A percentile compares a stretch with the other conserved stretches of the same genome.
These are phyloP conservation scores for Acrobasis suavella DNA, from an alignment of 2,888 invertebrate genomes.

Conservation along the genomic window DNA sequence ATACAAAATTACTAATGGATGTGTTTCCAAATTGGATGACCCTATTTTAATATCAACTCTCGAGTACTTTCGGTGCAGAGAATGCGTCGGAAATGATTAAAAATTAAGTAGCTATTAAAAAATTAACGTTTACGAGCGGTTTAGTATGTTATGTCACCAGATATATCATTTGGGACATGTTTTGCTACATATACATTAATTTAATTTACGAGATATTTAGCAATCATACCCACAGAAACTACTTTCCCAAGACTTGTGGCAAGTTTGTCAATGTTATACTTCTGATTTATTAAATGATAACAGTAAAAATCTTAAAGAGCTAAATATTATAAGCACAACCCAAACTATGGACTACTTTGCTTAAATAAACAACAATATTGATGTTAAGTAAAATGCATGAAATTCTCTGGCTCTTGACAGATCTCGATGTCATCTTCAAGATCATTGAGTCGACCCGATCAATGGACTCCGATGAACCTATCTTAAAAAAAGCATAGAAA, in stretches of 20 bases:
- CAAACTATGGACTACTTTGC: slow-evolving; percentile 34
- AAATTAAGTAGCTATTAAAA: slow-evolving; percentile 48
- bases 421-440: slow-evolving; percentile 58
- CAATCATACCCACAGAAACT: not conserved
- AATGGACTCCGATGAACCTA: slow-evolving; percentile 63
- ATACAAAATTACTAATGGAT: slow-evolving; percentile 57
- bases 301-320: slow-evolving; percentile 26
- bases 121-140: slow-evolving; percentile 37
- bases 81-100: slow-evolving; percentile 41
- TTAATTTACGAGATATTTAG: slow-evolving; percentile 8
- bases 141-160: slow-evolving; percentile 31
- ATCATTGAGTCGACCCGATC: slow-evolving; percentile 52
- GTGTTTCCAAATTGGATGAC: slow-evolving; percentile 50
- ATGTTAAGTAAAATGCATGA: slow-evolving; percentile 46
- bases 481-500: slow-evolving; percentile 68
- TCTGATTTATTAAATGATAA: not conserved
- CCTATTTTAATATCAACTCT: slow-evolving; percentile 40
- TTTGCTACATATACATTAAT: not conserved
- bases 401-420: slow-evolving; percentile 54
- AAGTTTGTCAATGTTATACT: not conserved
- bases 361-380: slow-evolving; percentile 48
- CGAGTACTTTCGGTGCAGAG: slow-evolving; percentile 40
- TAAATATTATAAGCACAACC: slow-evolving; percentile 21
- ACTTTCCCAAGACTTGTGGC: not conserved
- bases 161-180: slow-evolving; percentile 24